phyloP scores from a whole-genome alignment of 2,113 vertebrate species.

The Aspidoscelis tigris region DNA sequence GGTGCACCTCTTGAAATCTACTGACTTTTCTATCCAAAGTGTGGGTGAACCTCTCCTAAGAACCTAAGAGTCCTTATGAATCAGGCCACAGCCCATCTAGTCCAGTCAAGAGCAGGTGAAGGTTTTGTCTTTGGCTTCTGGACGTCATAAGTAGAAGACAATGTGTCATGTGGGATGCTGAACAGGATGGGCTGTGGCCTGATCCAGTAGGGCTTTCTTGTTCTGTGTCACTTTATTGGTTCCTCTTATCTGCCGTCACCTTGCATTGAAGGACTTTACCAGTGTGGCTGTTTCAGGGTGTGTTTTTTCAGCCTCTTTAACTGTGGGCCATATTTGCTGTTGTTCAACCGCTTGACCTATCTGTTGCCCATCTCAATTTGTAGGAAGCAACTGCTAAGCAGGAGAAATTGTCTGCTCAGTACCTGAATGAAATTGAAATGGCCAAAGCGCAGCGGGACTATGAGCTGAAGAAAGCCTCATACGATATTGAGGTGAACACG shows the following conservation, averaged over 20 bases:
- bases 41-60: too few species aligned
- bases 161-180: too few species aligned
- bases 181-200: too few species aligned
- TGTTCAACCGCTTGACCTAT: background rate
- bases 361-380: background rate
- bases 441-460: conserved; percentile 92
- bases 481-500: conserved; percentile 89
- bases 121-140: too few species aligned
- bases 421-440: conserved; percentile 91
- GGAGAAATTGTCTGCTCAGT: conserved; percentile 91
- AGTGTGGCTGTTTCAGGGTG: background rate
- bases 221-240: too few species aligned
- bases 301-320: background rate
- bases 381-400: conserved; percentile 92
- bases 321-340: background rate
- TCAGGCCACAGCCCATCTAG: too few species aligned
- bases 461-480: conserved; percentile 89
- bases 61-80: too few species aligned
- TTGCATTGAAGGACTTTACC: background rate
- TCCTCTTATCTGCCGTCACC: too few species aligned
- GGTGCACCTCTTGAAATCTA: background rate
- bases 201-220: too few species aligned
- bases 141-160: too few species aligned
- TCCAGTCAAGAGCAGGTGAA: too few species aligned
- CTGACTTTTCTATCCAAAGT: background rate